A percentile compares a stretch with the other conserved stretches of the same genome.
Conservation (phyloP, 2,113 vertebrate genomes). For the Pteronura brasiliensis region DNA sequence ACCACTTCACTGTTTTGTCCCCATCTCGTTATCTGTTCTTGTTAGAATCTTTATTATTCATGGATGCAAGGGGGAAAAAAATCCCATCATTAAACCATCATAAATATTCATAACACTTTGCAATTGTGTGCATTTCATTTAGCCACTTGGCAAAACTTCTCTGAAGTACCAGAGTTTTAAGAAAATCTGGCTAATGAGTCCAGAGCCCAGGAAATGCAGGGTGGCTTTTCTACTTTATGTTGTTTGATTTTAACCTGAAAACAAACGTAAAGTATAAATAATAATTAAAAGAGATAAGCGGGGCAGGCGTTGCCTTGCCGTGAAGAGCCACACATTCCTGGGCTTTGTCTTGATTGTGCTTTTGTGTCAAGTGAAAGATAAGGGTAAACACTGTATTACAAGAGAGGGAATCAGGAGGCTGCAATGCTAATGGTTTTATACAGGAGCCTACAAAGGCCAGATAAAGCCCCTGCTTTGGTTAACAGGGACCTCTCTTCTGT, state of each 20-base stretch:
- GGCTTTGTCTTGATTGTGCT: conserved; percentile 41
- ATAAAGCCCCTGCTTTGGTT: conserved; percentile 56
- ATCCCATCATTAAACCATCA: conserved; percentile 81
- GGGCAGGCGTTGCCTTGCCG: neutral
- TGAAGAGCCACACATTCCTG: conserved; percentile 16
- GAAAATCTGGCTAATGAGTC: conserved; percentile 81
- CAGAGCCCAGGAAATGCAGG: conserved; percentile 69
- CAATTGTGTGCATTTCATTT: conserved; percentile 79
- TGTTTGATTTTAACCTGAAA: conserved; percentile 78
- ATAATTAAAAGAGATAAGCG: conserved; percentile 67
- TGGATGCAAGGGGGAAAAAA: conserved; percentile 78
- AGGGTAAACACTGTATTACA: conserved; percentile 6
- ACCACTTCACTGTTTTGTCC: conserved; percentile 77
- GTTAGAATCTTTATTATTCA: conserved; percentile 85
- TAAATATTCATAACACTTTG: conserved; percentile 86
- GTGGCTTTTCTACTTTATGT: conserved; percentile 30
- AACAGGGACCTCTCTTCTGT: conserved; percentile 21
- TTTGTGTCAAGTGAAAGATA: conserved; percentile 46
- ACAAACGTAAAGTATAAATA: conserved; percentile 78
- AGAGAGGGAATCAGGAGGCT: conserved; percentile 13
- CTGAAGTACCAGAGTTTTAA: conserved; percentile 77
- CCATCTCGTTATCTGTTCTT: conserved; percentile 81
- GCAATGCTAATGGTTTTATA: conserved; percentile 42
- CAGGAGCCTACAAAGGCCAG: conserved; percentile 48
- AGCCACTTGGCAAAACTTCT: conserved; percentile 82